Evolutionary conservation across 1,140 invertebrate species (phyloP).

Genomic region (Zeugodacus cucurbitae): DNA sequence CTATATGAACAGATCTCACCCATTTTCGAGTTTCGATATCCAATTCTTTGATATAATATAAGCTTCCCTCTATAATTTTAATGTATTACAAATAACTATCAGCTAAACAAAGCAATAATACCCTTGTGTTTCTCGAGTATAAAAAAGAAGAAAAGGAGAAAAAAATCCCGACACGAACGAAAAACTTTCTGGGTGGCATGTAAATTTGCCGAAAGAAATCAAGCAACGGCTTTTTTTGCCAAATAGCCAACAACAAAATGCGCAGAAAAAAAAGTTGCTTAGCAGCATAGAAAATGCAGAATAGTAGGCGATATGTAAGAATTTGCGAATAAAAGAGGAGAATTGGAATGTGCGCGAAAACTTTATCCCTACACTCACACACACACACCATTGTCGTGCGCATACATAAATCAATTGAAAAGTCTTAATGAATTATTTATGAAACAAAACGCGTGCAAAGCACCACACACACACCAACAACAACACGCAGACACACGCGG

Average conservation of each 20-base stretch:
- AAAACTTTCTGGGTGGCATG: slow-evolving; percentile 3
- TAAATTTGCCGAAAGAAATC: slow-evolving; percentile 26
- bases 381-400: not conserved
- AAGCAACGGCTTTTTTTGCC: not conserved
- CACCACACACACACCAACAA: not conserved
- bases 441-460: slow-evolving; percentile 10
- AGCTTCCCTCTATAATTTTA: too few relatives aligned
- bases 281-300: not conserved
- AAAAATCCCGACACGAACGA: not conserved
- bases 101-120: too few relatives aligned
- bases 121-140: too few relatives aligned
- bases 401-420: slow-evolving; percentile 35
- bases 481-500: not conserved
- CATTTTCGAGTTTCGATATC: too few relatives aligned
- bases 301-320: not conserved
- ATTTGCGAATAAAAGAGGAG: not conserved
- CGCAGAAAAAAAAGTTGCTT: not conserved
- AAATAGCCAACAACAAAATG: not conserved
- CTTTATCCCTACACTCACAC: not conserved
- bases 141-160: not conserved
- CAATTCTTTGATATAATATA: too few relatives aligned
- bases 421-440: slow-evolving; percentile 39
- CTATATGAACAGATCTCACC: too few relatives aligned
- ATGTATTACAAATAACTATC: too few relatives aligned
- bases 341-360: not conserved